Evolutionary conservation across 2,797 vertebrate species (phyloP), one percentile per base, ranked within the genome.

Genomic region (Mionectes olivaceus): DNA sequence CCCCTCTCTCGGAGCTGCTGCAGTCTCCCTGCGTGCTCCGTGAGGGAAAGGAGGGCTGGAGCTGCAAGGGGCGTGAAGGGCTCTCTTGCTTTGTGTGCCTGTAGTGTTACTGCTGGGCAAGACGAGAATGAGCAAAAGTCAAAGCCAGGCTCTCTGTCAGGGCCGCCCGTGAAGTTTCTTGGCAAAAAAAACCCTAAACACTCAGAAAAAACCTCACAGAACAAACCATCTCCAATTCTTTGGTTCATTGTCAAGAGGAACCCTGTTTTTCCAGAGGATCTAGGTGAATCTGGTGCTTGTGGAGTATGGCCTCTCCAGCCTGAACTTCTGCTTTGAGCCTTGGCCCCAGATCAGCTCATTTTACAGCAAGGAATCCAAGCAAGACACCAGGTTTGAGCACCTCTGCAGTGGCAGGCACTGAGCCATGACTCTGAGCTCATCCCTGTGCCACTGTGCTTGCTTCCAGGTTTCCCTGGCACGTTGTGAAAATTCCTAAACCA

Each of bases 331-430:
- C 33, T 53, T 79, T 70, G 32, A 67, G 41, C 10, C 7, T 88
- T 52, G 35, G 44, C 33, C 33, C 63, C 19, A 76, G 82, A 76
- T 35, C 5, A 49, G 24, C 14, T 61, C 6, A 28, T 85, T 59
- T 84, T 33, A 41, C 16, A 28, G 32, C 63, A 61, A 53, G 8
- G 92, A 82, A 82, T 10, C n/a, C 39, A 61, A 5, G 4, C 8
- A 69, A 65, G 33, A 7, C 11, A 11, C 30, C 11, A n/a, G 49
- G 32, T 39, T 86, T 49, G 35, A 93, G 30, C 22, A 71, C 32
- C 55, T 92, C 93, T 93, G 93, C 93, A 93, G 92, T 84, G 67
- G 27, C 74, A 94, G 94, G 93, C 85, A 57, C 17, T 18, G 76
- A 92, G 76, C 95, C 87, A 83, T 3, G 13, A 16, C 60, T 78